phyloP scores from a whole-genome alignment of 2,113 vertebrate genomes.

The Eulemur macaco region DNA sequence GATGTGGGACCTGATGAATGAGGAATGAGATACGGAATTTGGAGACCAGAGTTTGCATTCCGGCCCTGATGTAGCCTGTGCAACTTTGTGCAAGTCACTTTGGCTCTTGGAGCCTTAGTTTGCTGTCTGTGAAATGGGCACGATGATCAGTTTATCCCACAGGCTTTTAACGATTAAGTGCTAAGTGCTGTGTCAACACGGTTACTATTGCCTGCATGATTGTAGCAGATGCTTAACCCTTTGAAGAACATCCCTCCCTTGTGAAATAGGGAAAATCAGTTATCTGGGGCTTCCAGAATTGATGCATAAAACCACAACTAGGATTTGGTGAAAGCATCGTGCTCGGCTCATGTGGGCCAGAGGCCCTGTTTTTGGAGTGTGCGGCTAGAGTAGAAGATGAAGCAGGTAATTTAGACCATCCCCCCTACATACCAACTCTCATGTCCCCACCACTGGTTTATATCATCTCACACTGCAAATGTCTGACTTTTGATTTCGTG shows the following conservation, averaged over 20 bases:
- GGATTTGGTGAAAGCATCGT: background rate
- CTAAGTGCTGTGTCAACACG: background rate
- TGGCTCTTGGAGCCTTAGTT: accelerated
- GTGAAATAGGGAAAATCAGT: background rate
- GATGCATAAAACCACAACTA: background rate
- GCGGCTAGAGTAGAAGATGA: background rate
- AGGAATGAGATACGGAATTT: no score
- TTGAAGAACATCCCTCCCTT: background rate
- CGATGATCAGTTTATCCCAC: accelerated
- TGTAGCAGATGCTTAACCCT: background rate
- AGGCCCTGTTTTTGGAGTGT: background rate
- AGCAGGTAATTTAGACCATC: background rate
- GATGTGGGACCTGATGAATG: background rate
- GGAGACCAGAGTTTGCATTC: background rate
- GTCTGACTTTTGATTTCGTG: background rate
- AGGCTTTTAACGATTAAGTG: background rate
- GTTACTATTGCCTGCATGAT: background rate
- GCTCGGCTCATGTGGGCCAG: accelerated
- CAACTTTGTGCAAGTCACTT: background rate
- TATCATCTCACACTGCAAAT: background rate
- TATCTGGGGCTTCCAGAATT: background rate
- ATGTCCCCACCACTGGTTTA: accelerated
- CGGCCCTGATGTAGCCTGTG: background rate
- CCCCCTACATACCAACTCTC: accelerated
- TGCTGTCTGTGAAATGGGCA: background rate